Base-by-base conservation (phyloP, 35 echinoderm and acorn worm species). In the Hemicentrotus pulcherrimus region DNA sequence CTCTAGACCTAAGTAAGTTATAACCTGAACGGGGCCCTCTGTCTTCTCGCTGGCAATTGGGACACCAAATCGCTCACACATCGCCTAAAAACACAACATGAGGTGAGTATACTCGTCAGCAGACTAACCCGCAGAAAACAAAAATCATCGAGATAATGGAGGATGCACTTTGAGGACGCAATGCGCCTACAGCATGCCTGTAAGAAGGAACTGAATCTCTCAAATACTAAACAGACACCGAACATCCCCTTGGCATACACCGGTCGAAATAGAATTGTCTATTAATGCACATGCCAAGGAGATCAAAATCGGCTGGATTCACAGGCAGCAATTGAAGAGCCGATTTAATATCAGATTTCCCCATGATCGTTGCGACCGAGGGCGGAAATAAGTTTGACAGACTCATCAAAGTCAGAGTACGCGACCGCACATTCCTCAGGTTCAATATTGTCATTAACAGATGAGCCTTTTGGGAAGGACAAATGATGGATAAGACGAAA, bases 131-230 rank as follows among this genome's bases (percentile, higher is more conserved):
- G 94, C 50, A 61, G 94, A 86, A 41, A 96, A 59, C n/a, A n/a
- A 31, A 94, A 96, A 88, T 96, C 95, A 89, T 96, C 95, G 2
- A 96, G 13, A 86, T 94, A 94, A 31, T 96, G 90, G 6, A 95
- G 9, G 33, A 45, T 30, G 35, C 48, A 32, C 1, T 88, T 88
- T 6, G 94, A 71, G 11, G 32, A 14, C 2, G 86, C 52, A 31
- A 28, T 32, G n/a, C 7, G 15, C 32, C 46, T 46, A 18, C 46
- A 32, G 22, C 91, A 94, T 9, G 41, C 88, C 47, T 94, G 85
- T 8, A 91, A 86, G 50, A 95, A 93, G 0, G 88, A 65, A n/a
- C 86, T 92, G 46, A 86, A n/a, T n/a, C n/a, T n/a, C n/a, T n/a
- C n/a, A n/a, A n/a, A n/a, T n/a, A n/a, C n/a, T n/a, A n/a, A n/a